Percentiles rank a stretch among this genome's conserved stretches.
These are phyloP conservation scores for Pogonognathellus flavescens DNA, from an alignment of 1,140 invertebrate species.

Conservation along the genomic window DNA sequence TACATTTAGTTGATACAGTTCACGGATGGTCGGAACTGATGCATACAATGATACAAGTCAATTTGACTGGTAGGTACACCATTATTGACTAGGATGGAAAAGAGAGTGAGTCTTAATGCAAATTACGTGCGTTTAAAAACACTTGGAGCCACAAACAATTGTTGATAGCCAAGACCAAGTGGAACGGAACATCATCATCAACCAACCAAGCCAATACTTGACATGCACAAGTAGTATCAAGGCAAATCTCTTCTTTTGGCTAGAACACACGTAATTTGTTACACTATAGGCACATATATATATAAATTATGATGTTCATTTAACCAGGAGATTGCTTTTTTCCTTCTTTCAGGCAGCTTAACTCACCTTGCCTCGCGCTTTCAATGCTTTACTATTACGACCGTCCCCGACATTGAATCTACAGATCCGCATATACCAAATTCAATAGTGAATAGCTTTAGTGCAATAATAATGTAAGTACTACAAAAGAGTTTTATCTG, in stretches of 20 bases:
- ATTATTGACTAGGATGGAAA: conserved; percentile 25
- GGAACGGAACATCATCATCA: conserved; percentile 43
- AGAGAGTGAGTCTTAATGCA: conserved; percentile 51
- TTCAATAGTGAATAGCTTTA: too few species aligned
- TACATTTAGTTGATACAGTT: conserved; percentile 9
- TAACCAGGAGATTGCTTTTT: conserved; percentile 8
- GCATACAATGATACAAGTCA: not conserved
- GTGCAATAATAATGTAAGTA: too few species aligned
- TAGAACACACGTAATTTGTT: too few species aligned
- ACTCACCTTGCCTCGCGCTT: not conserved
- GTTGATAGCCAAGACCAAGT: conserved; percentile 34
- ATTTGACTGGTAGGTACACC: not conserved
- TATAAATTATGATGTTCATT: conserved; percentile 22
- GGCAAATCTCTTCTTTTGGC: not conserved
- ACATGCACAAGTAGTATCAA: not conserved
- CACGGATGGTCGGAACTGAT: conserved; percentile 2
- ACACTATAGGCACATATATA: not conserved
- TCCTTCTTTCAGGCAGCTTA: not conserved
- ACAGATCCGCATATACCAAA: too few species aligned
- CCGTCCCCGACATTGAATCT: too few species aligned
- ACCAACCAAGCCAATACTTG: not conserved
- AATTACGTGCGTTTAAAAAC: conserved; percentile 60
- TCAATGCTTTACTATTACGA: too few species aligned
- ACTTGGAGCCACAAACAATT: conserved; percentile 48
- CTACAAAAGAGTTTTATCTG: too few species aligned